phyloP scores from a whole-genome alignment of 2,888 invertebrate species.

The Ormyrus rosae region DNA sequence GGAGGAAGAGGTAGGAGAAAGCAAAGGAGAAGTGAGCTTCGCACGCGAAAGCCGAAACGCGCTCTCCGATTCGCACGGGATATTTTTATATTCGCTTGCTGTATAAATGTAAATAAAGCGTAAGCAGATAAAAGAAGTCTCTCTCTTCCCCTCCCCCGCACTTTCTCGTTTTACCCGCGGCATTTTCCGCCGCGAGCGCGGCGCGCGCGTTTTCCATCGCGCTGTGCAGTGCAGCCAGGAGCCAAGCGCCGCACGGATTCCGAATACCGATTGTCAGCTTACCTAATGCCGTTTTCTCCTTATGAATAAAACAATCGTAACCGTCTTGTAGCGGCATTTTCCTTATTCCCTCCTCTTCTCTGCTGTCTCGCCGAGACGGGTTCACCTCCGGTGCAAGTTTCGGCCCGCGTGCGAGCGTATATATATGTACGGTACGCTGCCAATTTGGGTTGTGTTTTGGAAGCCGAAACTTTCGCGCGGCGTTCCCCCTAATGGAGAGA shows the following conservation, averaged over 20 bases:
- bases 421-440: conserved; percentile 5
- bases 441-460: conserved; percentile 38
- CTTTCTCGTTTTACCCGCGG: no score
- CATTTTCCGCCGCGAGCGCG: no score
- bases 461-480: conserved; percentile 16
- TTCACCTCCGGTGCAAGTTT: not conserved
- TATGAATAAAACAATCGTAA: conserved; percentile 65
- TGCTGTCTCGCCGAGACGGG: not conserved
- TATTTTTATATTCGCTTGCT: conserved; percentile 61
- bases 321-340: conserved; percentile 50
- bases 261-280: conserved; percentile 66
- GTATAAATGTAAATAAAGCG: conserved; percentile 63
- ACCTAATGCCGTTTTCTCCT: conserved; percentile 59
- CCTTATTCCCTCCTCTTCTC: not conserved
- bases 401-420: no score
- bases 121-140: conserved; percentile 57
- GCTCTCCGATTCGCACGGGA: conserved; percentile 40
- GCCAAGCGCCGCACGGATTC: conserved; percentile 57
- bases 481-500: conserved; percentile 26
- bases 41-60: no score
- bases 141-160: not conserved
- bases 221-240: not conserved
- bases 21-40: not conserved
- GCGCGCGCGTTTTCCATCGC: not conserved
- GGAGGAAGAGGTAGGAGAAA: not conserved